Percentiles rank a stretch among this genome's conserved stretches.
Conservation (phyloP, 2,888 invertebrate species). For the Camptogramma bilineatum region DNA sequence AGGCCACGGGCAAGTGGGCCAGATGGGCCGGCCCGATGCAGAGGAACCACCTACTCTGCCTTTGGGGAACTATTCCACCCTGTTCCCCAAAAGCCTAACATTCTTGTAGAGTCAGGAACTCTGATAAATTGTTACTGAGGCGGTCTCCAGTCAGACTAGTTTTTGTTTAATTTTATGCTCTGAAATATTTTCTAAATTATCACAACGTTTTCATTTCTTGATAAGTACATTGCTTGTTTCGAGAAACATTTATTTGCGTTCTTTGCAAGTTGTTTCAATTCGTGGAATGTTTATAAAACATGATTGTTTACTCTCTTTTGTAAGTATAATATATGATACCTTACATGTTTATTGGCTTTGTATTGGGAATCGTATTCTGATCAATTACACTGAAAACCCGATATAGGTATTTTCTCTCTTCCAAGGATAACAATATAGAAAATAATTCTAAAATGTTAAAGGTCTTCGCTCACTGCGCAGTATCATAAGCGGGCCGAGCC, state of each 20-base stretch:
- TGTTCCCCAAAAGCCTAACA: too few species aligned
- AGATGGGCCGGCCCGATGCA: too few species aligned
- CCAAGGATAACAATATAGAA: not conserved
- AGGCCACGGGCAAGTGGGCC: too few species aligned
- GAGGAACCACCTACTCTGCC: too few species aligned
- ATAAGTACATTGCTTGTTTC: not conserved
- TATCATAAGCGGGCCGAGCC: too few species aligned
- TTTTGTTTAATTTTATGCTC: too few species aligned
- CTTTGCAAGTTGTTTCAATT: constrained; percentile 2
- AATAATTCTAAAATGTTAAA: not conserved
- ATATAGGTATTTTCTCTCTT: not conserved
- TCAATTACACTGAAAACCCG: not conserved
- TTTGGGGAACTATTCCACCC: too few species aligned
- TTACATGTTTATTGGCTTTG: not conserved
- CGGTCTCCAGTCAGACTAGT: too few species aligned
- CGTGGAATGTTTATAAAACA: not conserved
- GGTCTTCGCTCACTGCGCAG: too few species aligned
- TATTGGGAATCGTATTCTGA: not conserved
- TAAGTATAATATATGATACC: not conserved
- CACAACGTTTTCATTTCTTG: not conserved
- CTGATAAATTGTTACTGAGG: too few species aligned
- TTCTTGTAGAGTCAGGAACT: too few species aligned
- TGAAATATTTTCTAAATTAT: too few species aligned
- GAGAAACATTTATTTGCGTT: not conserved
- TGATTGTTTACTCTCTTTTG: constrained; percentile 1